phyloP scores from a whole-genome alignment of 2,113 vertebrate species.

The Scolopax mira region DNA sequence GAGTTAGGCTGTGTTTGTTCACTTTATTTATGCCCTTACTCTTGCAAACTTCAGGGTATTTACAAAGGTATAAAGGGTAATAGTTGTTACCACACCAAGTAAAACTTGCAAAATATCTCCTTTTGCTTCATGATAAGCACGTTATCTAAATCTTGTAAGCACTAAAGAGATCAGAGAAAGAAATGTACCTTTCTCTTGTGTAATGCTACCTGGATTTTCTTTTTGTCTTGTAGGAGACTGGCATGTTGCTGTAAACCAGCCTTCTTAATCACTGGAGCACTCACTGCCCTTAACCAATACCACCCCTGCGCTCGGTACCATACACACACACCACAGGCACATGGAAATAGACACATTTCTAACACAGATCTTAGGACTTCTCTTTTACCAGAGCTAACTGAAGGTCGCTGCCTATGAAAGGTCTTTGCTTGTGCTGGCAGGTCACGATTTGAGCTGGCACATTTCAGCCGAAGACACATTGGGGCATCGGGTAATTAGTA shows the following conservation, averaged over 20 bases:
- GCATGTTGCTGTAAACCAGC: not conserved
- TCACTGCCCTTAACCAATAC: not conserved
- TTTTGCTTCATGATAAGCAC: constrained; percentile 32
- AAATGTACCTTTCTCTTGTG: constrained; percentile 68
- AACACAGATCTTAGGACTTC: not conserved
- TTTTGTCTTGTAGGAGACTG: constrained; percentile 11
- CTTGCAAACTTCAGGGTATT: constrained; percentile 31
- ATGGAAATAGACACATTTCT: not conserved
- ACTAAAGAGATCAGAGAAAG: constrained; percentile 60
- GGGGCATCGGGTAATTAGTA: not conserved
- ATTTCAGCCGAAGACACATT: not conserved
- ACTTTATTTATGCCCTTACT: constrained; percentile 18
- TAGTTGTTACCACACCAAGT: constrained; percentile 53
- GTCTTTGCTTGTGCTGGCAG: not conserved
- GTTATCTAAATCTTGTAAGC: constrained; percentile 57
- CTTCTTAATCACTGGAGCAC: not conserved
- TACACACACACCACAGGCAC: not conserved
- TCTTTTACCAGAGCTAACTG: not conserved
- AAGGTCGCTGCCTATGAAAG: not conserved
- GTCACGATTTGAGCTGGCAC: not conserved
- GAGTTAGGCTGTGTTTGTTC: constrained; percentile 16
- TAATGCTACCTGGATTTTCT: constrained; percentile 58
- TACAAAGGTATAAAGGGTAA: constrained; percentile 58
- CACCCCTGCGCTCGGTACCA: rapidly evolving
- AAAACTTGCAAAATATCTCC: constrained; percentile 63